Evolutionary conservation across 2,113 vertebrate genomes (phyloP), one percentile per base, ranked within the genome.

Genomic region (Paramormyrops kingsleyae): DNA sequence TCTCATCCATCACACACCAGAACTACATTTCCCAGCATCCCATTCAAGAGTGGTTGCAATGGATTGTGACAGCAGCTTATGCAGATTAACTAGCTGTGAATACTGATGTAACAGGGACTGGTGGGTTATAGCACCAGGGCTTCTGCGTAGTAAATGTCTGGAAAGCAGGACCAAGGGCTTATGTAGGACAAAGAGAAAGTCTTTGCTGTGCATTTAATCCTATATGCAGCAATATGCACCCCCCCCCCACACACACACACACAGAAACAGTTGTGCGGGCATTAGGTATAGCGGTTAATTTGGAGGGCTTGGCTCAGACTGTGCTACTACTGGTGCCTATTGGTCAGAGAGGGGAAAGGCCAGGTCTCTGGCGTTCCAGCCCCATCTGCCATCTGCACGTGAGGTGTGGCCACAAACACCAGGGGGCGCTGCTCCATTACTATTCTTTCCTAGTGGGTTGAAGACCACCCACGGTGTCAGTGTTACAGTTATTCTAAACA

Each of bases 11-110:
- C 83, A n/a, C 42, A 27, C 24, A 86, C 12, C 83, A 31, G 44
- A 46, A 50, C 83, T 86, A 86, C 83, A 86, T 50, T 86, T 86
- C 83, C 83, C 83, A 86, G 83, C 24, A 86, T 47, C 44, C 83
- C n/a, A 27, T n/a, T 50, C 24, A 49, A 46, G 24, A 50, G 83
- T 5, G 10, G 66, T 74, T 74, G 31, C 66, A 35, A 12, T 15
- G 66, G 74, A 42, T 80, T 80, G 74, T 80, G 74, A 80, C 74
- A 80, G 74, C 39, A 2, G 35, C 62, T 70, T 70, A 70, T 70
- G 27, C 35, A 80, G 74, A 80, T 42, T 80, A 80, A 42, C 74
- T 13, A 80, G 35, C 17, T 80, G 13, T 42, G 74, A 80, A 80
- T 42, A 80, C 31, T 80, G 74, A 42, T 80, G 15, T 39, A 42